Evolutionary conservation across 2,797 vertebrate species (phyloP), one percentile per base, ranked within the genome.

Genomic region (Pantherophis vulpinus): DNA sequence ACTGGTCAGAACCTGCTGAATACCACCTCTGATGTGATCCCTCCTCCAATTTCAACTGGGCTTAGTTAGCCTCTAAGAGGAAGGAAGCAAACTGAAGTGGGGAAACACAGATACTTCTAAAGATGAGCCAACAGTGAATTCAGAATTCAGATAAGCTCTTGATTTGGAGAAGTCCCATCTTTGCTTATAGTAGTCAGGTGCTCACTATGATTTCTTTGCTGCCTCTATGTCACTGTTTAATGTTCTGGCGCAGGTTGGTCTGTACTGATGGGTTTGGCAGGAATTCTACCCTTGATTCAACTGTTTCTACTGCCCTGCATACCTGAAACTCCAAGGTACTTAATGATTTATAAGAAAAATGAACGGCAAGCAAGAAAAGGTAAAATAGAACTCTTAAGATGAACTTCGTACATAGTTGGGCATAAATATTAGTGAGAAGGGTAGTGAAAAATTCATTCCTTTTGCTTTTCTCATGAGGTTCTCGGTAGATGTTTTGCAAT

Each of bases 261-360:
- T 23, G 61, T 98, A 60, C 94, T 98, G 97, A 96, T 98, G 89
- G 96, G 97, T 70, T 92, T 98, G 91, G 98, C 97, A 1, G 98
- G 96, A 0, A 93, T 98, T 90, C 98, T 98, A 4, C 98, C 98
- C 5, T 23, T 95, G n/a, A 74, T 98, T 1, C 97, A 98, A 94
- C 95, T 98, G 23, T 70, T 98, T 92, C 88, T 98, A 91, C 94
- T 98, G 93, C 98, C 98, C 13, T 97, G 98, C 94, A 98, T 97
- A 93, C 98, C 98, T 14, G 98, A 98, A 96, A 98, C 98, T 90
- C 98, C 98, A n/a, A 96, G 98, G 83, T 98, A 98, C 29, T 54
- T 70, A 51, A 60, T 92, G 47, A 92, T 92, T 87, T 47, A 56
- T 14, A 70, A 92, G 83, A n/a, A 12, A 54, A 18, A 87, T 20